Evolutionary conservation across 2,888 invertebrate species (phyloP).

Genomic region (Myopa tessellatipennis): DNA sequence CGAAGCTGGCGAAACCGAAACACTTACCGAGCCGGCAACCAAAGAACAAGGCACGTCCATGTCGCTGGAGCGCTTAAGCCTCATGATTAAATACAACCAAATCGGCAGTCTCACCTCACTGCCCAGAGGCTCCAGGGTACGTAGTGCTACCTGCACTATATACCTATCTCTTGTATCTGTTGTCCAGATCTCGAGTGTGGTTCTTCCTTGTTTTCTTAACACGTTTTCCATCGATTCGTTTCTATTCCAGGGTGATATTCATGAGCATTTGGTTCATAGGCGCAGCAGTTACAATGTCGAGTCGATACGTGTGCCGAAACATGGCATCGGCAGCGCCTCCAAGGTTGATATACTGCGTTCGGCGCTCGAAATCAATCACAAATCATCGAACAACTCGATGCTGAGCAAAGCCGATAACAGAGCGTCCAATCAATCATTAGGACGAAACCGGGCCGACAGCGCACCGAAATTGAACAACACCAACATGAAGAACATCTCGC

Average conservation of each 20-base stretch:
- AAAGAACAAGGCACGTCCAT: slow-evolving; percentile 79
- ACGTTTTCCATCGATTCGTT: not conserved
- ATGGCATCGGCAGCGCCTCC: slow-evolving; percentile 68
- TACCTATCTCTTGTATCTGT: not conserved
- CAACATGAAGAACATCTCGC: slow-evolving; percentile 73
- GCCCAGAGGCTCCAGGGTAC: slow-evolving; percentile 74
- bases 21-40: slow-evolving; percentile 75
- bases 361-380: slow-evolving; percentile 76
- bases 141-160: slow-evolving; percentile 50
- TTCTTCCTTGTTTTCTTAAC: not conserved
- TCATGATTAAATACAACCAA: slow-evolving; percentile 81
- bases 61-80: slow-evolving; percentile 78
- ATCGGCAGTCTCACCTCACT: slow-evolving; percentile 80
- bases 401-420: slow-evolving; percentile 68
- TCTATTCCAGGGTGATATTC: slow-evolving; percentile 64
- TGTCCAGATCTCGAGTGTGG: not conserved
- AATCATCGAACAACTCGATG: slow-evolving; percentile 69
- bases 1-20: slow-evolving; percentile 74
- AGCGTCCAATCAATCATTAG: slow-evolving; percentile 73
- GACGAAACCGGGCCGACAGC: slow-evolving; percentile 72
- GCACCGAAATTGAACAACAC: slow-evolving; percentile 72
- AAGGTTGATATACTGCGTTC: slow-evolving; percentile 77
- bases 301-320: slow-evolving; percentile 61
- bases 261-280: slow-evolving; percentile 67
- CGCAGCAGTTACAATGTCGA: slow-evolving; percentile 69